Evolutionary conservation across 2,113 vertebrate genomes (phyloP).

Genomic region (Micronycteris hirsuta): DNA sequence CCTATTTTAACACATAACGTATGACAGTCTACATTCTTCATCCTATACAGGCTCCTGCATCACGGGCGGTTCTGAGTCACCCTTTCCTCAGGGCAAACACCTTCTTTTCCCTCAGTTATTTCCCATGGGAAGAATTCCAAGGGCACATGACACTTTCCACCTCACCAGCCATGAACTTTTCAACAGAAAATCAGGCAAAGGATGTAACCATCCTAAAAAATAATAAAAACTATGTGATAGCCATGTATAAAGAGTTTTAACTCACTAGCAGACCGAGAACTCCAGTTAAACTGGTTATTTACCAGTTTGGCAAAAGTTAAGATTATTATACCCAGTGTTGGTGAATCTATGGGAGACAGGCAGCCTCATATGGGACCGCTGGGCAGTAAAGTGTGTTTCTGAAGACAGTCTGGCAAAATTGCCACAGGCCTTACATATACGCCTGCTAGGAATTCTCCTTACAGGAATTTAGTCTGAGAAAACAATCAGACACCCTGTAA

Average conservation of each 20-base stretch:
- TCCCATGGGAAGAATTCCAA: not conserved
- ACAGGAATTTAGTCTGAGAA: not conserved
- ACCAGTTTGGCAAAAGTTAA: not conserved
- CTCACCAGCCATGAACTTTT: not conserved
- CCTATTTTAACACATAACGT: not conserved
- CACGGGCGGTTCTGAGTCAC: not conserved
- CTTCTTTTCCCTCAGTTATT: not conserved
- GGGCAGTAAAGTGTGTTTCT: not conserved
- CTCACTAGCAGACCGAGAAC: not conserved
- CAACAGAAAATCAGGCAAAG: not conserved
- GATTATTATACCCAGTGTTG: not conserved
- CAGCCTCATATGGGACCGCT: not conserved
- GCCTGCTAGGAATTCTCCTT: not conserved
- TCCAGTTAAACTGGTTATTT: not conserved
- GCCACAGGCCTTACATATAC: not conserved
- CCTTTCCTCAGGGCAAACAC: not conserved
- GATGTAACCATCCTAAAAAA: not conserved
- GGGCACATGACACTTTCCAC: not conserved
- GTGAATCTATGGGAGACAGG: not conserved
- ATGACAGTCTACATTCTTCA: not conserved
- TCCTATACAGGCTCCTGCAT: not conserved
- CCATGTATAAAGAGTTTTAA: not conserved
- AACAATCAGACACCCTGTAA: not conserved
- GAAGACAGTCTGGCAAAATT: not conserved
- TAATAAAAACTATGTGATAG: not conserved